A percentile compares a stretch with the other conserved stretches of the same genome.
These are phyloP conservation scores for Lepisosteus osseus DNA, from an alignment of 2,113 vertebrate species.

Conservation along the genomic window DNA sequence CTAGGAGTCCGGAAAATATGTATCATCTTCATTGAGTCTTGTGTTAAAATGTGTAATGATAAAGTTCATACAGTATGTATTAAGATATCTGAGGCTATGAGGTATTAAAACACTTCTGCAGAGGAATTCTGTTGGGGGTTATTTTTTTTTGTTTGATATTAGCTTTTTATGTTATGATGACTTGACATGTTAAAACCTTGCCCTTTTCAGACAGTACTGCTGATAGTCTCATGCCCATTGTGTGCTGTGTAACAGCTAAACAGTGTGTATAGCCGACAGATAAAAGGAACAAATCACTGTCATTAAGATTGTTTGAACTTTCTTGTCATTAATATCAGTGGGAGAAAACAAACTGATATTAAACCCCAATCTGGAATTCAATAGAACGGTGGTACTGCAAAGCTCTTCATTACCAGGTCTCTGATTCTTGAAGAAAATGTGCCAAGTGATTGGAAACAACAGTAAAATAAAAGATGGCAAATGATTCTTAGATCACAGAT, in stretches of 20 bases:
- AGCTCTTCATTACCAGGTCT: background rate
- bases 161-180: background rate
- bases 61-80: no score
- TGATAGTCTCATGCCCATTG: background rate
- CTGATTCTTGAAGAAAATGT: background rate
- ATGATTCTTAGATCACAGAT: background rate
- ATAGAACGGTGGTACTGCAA: background rate
- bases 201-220: background rate
- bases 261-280: background rate
- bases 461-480: background rate
- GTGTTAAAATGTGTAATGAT: no score
- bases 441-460: background rate
- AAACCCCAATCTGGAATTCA: constrained; percentile 9
- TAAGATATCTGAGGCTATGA: background rate
- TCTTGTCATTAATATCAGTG: background rate
- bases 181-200: background rate
- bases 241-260: background rate
- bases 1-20: no score
- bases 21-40: no score
- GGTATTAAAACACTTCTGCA: background rate
- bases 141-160: background rate
- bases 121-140: background rate
- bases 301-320: constrained; percentile 2
- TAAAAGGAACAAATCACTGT: constrained; percentile 2
- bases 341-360: constrained; percentile 6